Evolutionary conservation across 2,113 vertebrate species (phyloP).

Genomic region (Mobula hypostoma): DNA sequence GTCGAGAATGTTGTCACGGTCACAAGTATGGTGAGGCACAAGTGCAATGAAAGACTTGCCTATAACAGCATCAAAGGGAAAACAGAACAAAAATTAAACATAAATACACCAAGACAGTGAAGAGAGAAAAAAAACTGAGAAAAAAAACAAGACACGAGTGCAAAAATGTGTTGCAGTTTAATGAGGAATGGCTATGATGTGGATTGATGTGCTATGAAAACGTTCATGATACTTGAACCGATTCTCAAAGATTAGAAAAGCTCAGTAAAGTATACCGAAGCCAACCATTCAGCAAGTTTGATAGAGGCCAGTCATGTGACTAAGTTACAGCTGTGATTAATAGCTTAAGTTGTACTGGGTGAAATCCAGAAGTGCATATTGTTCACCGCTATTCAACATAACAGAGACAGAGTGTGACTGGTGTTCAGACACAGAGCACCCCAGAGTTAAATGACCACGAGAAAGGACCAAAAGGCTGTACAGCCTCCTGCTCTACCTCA

Average conservation of each 20-base stretch:
- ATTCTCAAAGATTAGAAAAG: neutral
- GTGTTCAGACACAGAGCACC: neutral
- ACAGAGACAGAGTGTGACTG: neutral
- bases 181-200: neutral
- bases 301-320: neutral
- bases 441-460: neutral
- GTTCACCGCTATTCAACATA: neutral
- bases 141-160: too few relatives aligned
- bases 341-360: neutral
- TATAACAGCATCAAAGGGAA: too few relatives aligned
- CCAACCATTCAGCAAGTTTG: neutral
- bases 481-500: conserved; percentile 25
- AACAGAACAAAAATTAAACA: too few relatives aligned
- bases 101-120: too few relatives aligned
- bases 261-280: neutral
- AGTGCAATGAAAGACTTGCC: too few relatives aligned
- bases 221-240: neutral
- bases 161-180: neutral
- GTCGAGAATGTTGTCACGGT: too few relatives aligned
- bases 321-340: neutral
- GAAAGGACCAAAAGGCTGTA: neutral
- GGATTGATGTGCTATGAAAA: neutral
- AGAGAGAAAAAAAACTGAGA: too few relatives aligned
- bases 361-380: neutral
- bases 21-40: too few relatives aligned